A percentile compares a stretch with the other conserved stretches of the same genome.
These are phyloP conservation scores for Umimayanthus chanpuru DNA, from an alignment of 92 coral and sea anemone species.

Conservation along the genomic window DNA sequence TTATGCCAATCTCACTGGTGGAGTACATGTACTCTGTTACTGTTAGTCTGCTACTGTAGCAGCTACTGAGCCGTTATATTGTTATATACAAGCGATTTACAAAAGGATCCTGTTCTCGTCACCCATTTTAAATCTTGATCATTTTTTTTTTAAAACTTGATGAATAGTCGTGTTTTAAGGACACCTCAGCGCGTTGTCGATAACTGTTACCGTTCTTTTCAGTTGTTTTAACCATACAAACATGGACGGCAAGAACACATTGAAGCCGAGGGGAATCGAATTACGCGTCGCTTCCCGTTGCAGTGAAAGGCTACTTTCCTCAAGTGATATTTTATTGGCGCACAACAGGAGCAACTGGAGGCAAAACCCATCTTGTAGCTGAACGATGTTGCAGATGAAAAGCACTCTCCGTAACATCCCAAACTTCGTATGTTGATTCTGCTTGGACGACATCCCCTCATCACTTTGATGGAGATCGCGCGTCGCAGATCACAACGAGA, in stretches of 20 bases:
- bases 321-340: conserved; percentile 61
- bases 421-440: conserved; percentile 50
- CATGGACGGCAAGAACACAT: conserved; percentile 97
- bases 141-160: neutral
- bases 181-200: conserved; percentile 1
- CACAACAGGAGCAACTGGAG: conserved; percentile 92
- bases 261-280: conserved; percentile 65
- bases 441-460: conserved; percentile 26
- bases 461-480: neutral
- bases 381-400: conserved; percentile 88
- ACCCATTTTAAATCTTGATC: neutral
- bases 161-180: neutral
- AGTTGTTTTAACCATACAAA: conserved; percentile 29
- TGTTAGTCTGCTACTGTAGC: neutral
- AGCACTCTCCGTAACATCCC: conserved; percentile 91
- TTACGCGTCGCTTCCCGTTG: conserved; percentile 38
- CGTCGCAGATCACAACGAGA: conserved; percentile 32
- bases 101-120: neutral
- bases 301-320: conserved; percentile 52
- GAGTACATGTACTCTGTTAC: no score
- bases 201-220: neutral
- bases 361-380: conserved; percentile 75
- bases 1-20: no score
- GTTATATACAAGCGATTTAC: neutral
- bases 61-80: neutral